These are phyloP conservation scores for Synergus umbraculus DNA, from an alignment of 2,888 invertebrate species.

Conservation along the genomic window DNA sequence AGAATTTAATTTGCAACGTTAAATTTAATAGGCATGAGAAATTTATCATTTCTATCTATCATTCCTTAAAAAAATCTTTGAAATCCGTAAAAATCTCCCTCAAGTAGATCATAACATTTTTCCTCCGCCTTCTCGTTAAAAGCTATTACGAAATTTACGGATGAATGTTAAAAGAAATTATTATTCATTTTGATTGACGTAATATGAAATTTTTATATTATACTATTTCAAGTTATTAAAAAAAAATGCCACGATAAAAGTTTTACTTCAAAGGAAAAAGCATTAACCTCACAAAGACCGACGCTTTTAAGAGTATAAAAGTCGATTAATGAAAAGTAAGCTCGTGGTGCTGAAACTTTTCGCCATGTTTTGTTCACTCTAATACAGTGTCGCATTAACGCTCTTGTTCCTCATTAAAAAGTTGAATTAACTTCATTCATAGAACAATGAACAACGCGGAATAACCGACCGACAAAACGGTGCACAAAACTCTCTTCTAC, in stretches of 20 bases:
- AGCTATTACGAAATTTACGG: too few species aligned
- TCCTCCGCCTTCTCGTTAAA: too few species aligned
- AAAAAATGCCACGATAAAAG: background rate
- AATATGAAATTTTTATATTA: background rate
- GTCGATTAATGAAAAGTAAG: background rate
- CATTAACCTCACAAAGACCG: background rate
- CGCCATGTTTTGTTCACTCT: background rate
- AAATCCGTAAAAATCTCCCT: too few species aligned
- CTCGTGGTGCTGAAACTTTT: background rate
- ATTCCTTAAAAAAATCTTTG: too few species aligned
- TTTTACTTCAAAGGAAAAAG: background rate
- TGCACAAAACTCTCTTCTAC: background rate
- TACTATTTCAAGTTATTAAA: background rate
- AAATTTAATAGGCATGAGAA: too few species aligned
- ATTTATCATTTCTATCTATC: too few species aligned
- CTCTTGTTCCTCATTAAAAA: background rate
- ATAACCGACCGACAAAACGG: slow-evolving; percentile 4
- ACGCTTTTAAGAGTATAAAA: background rate
- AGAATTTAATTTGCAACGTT: too few species aligned
- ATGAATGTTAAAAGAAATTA: too few species aligned
- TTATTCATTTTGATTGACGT: background rate
- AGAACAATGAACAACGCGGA: background rate
- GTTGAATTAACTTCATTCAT: background rate
- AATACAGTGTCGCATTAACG: background rate
- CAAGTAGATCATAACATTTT: too few species aligned